Evolutionary conservation across 2,797 vertebrate species (phyloP).

Genomic region (Neopelma chrysocephalum): DNA sequence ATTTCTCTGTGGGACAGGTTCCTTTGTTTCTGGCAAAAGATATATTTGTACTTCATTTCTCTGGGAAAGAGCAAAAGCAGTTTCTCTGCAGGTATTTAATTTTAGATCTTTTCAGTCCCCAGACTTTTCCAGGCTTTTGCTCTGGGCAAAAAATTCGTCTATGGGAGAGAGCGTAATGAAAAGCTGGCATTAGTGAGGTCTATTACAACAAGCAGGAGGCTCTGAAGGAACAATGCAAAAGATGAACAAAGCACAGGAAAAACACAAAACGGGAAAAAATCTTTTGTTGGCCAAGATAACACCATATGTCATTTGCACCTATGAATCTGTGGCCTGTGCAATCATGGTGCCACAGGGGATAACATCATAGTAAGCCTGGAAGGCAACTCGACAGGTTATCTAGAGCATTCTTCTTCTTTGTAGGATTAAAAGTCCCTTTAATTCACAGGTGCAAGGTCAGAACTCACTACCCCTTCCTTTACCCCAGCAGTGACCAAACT

Average conservation of each 20-base stretch:
- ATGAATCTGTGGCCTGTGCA: neutral
- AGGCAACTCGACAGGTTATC: neutral
- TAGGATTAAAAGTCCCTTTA: neutral
- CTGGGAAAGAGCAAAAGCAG: neutral
- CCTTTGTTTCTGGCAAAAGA: neutral
- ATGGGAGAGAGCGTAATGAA: neutral
- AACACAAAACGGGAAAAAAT: neutral
- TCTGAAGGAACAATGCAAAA: neutral
- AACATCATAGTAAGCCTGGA: neutral
- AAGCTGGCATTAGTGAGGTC: neutral
- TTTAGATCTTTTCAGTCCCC: conserved; percentile 9
- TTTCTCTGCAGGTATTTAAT: neutral
- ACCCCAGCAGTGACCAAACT: neutral
- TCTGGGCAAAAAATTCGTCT: neutral
- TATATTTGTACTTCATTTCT: neutral
- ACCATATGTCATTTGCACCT: neutral
- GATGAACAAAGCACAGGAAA: neutral
- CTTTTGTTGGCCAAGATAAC: neutral
- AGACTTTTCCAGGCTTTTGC: neutral
- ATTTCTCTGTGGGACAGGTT: neutral
- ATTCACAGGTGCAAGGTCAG: neutral
- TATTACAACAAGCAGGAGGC: neutral
- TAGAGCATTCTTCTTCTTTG: neutral
- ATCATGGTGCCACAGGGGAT: neutral
- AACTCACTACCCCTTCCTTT: neutral